Evolutionary conservation across 2,888 invertebrate genomes (phyloP), one percentile per base, ranked within the genome.

Genomic region (Trachelus iudaicus): DNA sequence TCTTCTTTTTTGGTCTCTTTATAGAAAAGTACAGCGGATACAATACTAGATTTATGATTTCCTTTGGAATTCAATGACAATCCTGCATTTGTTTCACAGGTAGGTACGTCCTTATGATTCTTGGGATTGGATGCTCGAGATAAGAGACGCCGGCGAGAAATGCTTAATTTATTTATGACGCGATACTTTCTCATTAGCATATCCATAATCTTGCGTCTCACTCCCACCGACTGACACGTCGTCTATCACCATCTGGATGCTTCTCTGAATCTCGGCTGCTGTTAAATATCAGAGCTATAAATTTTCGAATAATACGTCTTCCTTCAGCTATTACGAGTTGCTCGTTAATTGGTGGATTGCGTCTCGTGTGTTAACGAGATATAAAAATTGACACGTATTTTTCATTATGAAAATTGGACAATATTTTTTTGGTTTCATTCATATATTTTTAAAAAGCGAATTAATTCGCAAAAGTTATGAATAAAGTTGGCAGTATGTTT

Each of bases 161-260:
- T 76, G 77, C 77, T 81, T 80, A 79, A 81, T 81, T 81, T 80
- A 81, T 81, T 81, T 81, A 81, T 79, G 80, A 81, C 76, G 77
- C 80, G 80, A 81, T 80, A 79, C 77, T 77, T 76, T 79, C 80
- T 80, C 80, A 81, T 81, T 81, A 81, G 81, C 80, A 81, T 81
- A 79, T 79, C 77, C 78, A 80, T 81, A 81, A 81, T 80, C 79
- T 79, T 71, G 73, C 75, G 40, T 68, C 75, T 77, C 37, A 68
- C 73, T 73, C 34, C 76, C 71, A 56, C 69, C 69, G 84, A 81
- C 84, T 71, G 71, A 71, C 34, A 71, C 30, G 34, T n/a, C 71
- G 71, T 71, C 34, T 71, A 71, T 71, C 71, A 71, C 71, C 31
- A 23, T 34, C 71, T 71, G 31, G 31, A 71, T 71, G 71, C 71